A percentile compares a stretch with the other conserved stretches of the same genome.
phyloP scores from a whole-genome alignment of 2,113 vertebrate genomes.

The Edolisoma coerulescens region DNA sequence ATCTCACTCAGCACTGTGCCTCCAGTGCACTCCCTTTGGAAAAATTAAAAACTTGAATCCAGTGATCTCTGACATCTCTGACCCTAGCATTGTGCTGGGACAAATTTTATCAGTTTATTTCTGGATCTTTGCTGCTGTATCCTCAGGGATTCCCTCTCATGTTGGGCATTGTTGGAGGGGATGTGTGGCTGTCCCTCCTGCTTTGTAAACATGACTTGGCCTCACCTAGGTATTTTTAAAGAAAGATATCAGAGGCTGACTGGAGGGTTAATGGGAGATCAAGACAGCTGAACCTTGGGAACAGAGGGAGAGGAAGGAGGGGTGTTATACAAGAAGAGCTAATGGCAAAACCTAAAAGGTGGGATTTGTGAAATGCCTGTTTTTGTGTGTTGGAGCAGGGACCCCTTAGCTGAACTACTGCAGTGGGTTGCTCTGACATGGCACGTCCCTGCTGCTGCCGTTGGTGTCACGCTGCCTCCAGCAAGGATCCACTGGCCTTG shows the following conservation, averaged over 20 bases:
- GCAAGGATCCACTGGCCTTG: not conserved
- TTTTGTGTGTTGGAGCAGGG: not conserved
- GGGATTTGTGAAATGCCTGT: not conserved
- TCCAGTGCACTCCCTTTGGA: not conserved
- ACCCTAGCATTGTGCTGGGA: not conserved
- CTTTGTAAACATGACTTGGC: not conserved
- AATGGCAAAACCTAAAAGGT: not conserved
- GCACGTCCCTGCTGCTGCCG: rapidly evolving
- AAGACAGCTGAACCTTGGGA: not conserved
- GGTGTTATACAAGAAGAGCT: not conserved
- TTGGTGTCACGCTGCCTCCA: rapidly evolving
- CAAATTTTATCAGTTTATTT: not conserved
- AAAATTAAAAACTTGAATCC: not conserved
- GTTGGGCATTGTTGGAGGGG: not conserved
- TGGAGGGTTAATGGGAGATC: not conserved
- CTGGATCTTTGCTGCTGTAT: not conserved
- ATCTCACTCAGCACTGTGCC: not conserved
- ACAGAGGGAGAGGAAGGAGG: not conserved
- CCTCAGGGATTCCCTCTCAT: not conserved
- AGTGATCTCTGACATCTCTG: not conserved
- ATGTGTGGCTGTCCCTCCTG: not conserved
- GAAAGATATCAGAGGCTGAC: not conserved
- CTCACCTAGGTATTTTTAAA: not conserved
- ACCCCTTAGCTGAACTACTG: not conserved
- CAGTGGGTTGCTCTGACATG: not conserved